Percentiles rank a stretch among this genome's conserved stretches.
phyloP scores from a whole-genome alignment of 2,113 vertebrate genomes.

The Paracanthobrama guichenoti region DNA sequence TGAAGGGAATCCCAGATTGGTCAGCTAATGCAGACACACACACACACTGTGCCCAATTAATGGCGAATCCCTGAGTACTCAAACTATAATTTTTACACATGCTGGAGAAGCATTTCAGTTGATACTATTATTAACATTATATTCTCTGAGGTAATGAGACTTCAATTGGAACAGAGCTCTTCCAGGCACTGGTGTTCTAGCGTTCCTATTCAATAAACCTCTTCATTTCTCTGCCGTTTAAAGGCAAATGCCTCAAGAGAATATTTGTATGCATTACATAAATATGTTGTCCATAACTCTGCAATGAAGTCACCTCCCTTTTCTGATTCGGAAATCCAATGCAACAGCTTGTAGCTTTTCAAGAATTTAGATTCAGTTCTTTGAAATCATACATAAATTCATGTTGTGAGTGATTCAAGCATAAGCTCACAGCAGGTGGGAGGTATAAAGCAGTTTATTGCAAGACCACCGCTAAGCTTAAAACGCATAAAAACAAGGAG shows the following conservation, averaged over 20 bases:
- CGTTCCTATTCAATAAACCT: not conserved
- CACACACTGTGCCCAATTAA: no score
- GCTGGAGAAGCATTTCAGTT: not conserved
- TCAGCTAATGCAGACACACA: not conserved
- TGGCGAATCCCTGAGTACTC: not conserved
- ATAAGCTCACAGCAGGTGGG: slow-evolving; percentile 20
- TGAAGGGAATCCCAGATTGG: not conserved
- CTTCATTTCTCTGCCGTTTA: not conserved
- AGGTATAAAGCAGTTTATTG: slow-evolving; percentile 59
- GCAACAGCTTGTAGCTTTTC: not conserved
- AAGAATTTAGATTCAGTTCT: not conserved
- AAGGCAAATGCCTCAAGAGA: not conserved
- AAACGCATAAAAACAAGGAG: slow-evolving; percentile 47
- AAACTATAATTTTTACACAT: not conserved
- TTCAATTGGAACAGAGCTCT: slow-evolving; percentile 9
- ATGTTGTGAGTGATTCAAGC: slow-evolving; percentile 5
- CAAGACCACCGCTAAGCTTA: slow-evolving; percentile 46
- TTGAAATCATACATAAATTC: not conserved
- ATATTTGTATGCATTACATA: not conserved
- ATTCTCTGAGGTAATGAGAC: not conserved
- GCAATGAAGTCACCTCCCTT: not conserved
- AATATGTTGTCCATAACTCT: not conserved
- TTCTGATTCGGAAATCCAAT: not conserved
- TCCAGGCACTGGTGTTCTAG: not conserved
- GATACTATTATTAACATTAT: slow-evolving; percentile 3